Base-by-base conservation (phyloP, 2,113 vertebrate species). In the Neopipo cinnamomea region DNA sequence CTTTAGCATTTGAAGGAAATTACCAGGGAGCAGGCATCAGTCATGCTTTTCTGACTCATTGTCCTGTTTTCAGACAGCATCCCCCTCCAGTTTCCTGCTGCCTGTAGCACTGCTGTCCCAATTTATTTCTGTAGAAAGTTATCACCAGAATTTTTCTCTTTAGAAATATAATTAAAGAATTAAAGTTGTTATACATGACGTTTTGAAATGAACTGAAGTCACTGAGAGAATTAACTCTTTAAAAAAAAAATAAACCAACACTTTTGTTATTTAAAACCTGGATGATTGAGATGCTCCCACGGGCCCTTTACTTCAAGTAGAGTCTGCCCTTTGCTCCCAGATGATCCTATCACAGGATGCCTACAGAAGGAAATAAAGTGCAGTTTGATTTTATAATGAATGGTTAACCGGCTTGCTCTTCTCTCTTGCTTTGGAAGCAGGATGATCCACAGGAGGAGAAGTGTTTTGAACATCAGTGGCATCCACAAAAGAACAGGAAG, bases 41-140 rank as follows among this genome's bases (percentile, higher is more conserved):
- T 91, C 70, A 66, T 86, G 68, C 30, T 83, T 70, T 83, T 94
- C 70, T 97, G 93, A 95, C 50, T 92, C 87, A 89, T 4, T 93
- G 86, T 87, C 66, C 24, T 82, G 61, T 86, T 92, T 93, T n/a
- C 73, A 75, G 80, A 66, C 61, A 53, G 66, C n/a, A 49, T 28
- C 42, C 23, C 46, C 37, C 8, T 91, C 63, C 31, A 41, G 62
- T 68, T 30, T 84, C 55, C 50, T 55, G 20, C 53, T 85, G 74
- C n/a, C 67, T 70, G 37, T 76, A 93, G 39, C 31, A 39, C 35
- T 88, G 44, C 30, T 86, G 15, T 68, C 53, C 18, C 2, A 2
- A 21, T 74, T 65, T 59, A 72, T 68, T 95, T 86, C 63, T 74
- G 37, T 56, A 47, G 56, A 62, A 93, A 92, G 35, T 53, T 83